Base-by-base conservation (phyloP, 2,113 vertebrate genomes). In the Periophthalmodon schlosseri region DNA sequence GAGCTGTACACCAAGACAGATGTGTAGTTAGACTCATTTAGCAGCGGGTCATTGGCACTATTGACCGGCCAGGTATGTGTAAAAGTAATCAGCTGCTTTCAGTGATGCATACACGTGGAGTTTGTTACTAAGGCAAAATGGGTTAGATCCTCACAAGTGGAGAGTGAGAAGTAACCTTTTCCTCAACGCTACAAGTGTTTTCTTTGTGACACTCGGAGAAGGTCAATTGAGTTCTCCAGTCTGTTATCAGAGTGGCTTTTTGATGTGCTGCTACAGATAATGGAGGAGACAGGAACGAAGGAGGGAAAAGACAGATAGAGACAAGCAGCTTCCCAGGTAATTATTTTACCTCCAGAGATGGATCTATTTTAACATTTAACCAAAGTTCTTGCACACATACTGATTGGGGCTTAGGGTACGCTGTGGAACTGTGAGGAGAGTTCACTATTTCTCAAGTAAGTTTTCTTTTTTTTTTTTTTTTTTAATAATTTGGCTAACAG, bases 211-310 rank as follows among this genome's bases (percentile, higher is more conserved):
- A 89, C 91, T 92, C 92, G 90, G 89, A 93, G 95, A 95, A 97
- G 96, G 96, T 96, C 94, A 93, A 95, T 93, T 94, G 95, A 94
- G 94, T 95, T 96, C 95, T 96, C 91, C 93, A 87, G 89, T 93
- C 90, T 93, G 94, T 95, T 96, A 96, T 97, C 96, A 94, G 90
- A 60, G 23, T 86, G 91, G 84, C 63, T 92, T 92, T 95, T 93
- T 97, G 96, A 98, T 96, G 95, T 94, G 95, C 94, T 94, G 91
- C 94, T 92, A 94, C 91, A 95, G 96, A 98, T 97, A 97, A 96
- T 91, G 91, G 88, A 88, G 82, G 86, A 93, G 91, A 92, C 93
- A 94, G 95, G 93, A 94, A 94, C 94, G 93, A 91, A 86, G 91
- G 88, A 86, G 80, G 89, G 94, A 95, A 94, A 90, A 94, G 90